Base-by-base conservation (phyloP, 2,888 invertebrate genomes). In the Lacanobia wlatinum region DNA sequence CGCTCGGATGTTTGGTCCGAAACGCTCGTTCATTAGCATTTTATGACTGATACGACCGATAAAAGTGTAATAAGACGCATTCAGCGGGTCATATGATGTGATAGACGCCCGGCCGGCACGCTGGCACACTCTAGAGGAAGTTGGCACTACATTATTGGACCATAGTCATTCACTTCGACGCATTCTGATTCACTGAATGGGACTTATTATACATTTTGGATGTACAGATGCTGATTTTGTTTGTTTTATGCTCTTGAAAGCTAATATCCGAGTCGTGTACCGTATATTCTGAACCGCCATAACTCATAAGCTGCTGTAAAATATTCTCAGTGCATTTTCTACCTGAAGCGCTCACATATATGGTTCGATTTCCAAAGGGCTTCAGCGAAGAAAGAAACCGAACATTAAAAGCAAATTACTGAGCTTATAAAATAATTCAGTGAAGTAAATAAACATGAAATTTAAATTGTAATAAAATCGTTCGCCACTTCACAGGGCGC, bases 31-130 rank as follows among this genome's bases (percentile, higher is more conserved):
- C 96, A 96, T 96, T 96, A 96, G 94, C 95, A 96, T 96, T 96
- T 96, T 96, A 96, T 95, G 96, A 96, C 91, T 94, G 94, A 96
- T 96, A 96, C 95, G 94, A 93, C 92, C 95, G 94, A 96, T 96
- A 96, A 96, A 95, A 93, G 90, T 95, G 95, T 95, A 96, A 96
- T 96, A 95, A 95, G 96, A 95, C 91, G 92, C 95, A 95, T 94
- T 95, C 90, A 94, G 90, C 93, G 93, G 94, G 92, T 93, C 95
- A 93, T 95, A 92, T 92, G 90, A 90, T 92, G 93, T 94, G 95
- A 94, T 92, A 93, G 94, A 94, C 88, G 85, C 86, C 84, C 86
- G 89, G 87, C 90, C 92, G 94, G 91, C 91, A 91, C 88, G 90
- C 90, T 92, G 90, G 89, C 91, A 90, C 87, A 88, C 90, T 87